These are phyloP conservation scores for Brachyistius frenatus DNA, from an alignment of 2,113 vertebrate genomes.

Conservation along the genomic window DNA sequence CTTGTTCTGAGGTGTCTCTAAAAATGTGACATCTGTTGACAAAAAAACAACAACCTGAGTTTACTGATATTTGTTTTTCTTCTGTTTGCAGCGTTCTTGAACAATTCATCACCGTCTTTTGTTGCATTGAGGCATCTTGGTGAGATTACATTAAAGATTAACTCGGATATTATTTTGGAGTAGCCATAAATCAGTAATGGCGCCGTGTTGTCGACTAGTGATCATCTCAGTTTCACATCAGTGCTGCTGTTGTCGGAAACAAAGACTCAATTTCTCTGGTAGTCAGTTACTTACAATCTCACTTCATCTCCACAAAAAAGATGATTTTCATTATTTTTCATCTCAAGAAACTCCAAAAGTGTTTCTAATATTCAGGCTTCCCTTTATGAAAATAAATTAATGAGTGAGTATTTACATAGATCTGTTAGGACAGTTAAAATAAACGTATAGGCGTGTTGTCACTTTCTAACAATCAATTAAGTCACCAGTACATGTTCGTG, in stretches of 20 bases:
- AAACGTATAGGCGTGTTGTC: too few relatives aligned
- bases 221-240: not conserved
- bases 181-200: slow-evolving; percentile 24
- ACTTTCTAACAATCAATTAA: too few relatives aligned
- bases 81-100: not conserved
- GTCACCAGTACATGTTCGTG: too few relatives aligned
- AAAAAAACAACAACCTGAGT: not conserved
- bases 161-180: slow-evolving; percentile 9
- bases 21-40: slow-evolving; percentile 1
- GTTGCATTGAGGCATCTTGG: slow-evolving; percentile 12
- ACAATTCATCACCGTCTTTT: not conserved
- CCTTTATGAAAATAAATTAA: too few relatives aligned
- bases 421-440: too few relatives aligned
- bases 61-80: not conserved
- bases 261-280: too few relatives aligned
- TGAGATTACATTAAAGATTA: slow-evolving; percentile 29
- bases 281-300: not conserved
- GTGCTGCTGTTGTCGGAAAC: not conserved
- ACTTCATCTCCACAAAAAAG: not conserved
- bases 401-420: too few relatives aligned
- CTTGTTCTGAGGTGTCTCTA: not conserved
- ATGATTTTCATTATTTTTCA: too few relatives aligned
- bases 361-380: too few relatives aligned
- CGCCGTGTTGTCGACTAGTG: not conserved
- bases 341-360: too few relatives aligned